Evolutionary conservation across 2,888 invertebrate species (phyloP), one percentile per base, ranked within the genome.

Genomic region (Listrodromus nycthemerus): DNA sequence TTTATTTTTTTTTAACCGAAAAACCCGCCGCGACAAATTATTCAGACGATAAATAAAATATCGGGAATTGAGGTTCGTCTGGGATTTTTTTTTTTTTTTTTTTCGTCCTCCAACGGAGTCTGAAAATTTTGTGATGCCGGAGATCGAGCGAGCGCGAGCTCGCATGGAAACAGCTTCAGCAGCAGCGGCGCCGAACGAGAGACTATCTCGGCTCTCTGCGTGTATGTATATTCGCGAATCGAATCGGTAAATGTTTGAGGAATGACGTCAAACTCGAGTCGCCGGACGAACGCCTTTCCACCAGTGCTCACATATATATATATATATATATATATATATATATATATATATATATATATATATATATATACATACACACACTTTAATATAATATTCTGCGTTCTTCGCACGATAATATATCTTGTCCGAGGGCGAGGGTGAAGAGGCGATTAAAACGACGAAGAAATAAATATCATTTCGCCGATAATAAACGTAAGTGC

Each of bases 201-300:
- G n/a, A 71, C 71, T 27, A 65, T 75, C 65, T 10, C 21, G 27
- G 27, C 16, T 33, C 58, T 16, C 41, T 58, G 19, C 41, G 48
- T 61, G 13, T 21, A 50, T 27, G 24, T 33, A 70, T 48, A 65
- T 65, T 61, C 13, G 74, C 79, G 85, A 86, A 87, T 86, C 86
- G 76, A 80, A 85, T 87, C 80, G 83, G 88, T 70, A 88, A 91
- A 90, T 89, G 87, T 89, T 90, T 90, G 87, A 86, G 83, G 82
- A 88, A 84, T 89, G 90, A 90, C 90, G 90, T 90, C 86, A 86
- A 85, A 45, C 77, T 21, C 69, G 61, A 45, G 33, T 24, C 73
- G 78, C 66, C 78, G 67, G 27, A 13, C 27, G 75, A 82, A 69
- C 79, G 76, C 52, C 75, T 67, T 79, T 65, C 65, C 16, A 55